phyloP scores from a whole-genome alignment of 2,797 vertebrate species.

The Gymnothorax javanicus region DNA sequence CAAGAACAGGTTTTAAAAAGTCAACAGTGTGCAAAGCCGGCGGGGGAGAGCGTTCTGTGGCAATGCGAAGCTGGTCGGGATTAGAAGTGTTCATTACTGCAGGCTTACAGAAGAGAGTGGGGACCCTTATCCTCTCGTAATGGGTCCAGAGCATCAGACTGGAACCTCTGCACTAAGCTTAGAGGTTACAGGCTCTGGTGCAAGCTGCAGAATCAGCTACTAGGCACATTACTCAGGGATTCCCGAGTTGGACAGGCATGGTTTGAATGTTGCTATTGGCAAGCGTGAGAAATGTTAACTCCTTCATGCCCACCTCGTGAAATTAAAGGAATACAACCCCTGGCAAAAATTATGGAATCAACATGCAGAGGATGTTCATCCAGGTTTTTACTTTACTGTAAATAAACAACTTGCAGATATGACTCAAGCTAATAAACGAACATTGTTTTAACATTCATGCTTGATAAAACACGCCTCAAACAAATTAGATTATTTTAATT shows the following conservation, averaged over 20 bases:
- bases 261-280: background rate
- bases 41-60: background rate
- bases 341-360: no score
- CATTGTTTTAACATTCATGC: no score
- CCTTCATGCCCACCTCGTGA: background rate
- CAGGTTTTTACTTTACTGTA: no score
- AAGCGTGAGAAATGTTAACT: background rate
- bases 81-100: slow-evolving; percentile 22
- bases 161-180: background rate
- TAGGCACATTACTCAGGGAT: slow-evolving; percentile 14
- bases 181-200: background rate
- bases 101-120: background rate
- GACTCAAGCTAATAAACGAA: no score
- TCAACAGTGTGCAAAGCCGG: background rate
- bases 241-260: background rate
- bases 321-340: background rate
- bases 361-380: no score
- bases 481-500: no score
- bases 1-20: background rate
- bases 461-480: no score
- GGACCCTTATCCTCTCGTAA: background rate
- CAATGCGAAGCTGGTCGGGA: slow-evolving; percentile 6
- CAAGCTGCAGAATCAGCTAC: background rate
- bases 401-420: no score
- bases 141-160: background rate